A percentile compares a stretch with the other conserved stretches of the same genome.
Conservation (phyloP, 2,797 vertebrate genomes). For the Enteromius treurensis region DNA sequence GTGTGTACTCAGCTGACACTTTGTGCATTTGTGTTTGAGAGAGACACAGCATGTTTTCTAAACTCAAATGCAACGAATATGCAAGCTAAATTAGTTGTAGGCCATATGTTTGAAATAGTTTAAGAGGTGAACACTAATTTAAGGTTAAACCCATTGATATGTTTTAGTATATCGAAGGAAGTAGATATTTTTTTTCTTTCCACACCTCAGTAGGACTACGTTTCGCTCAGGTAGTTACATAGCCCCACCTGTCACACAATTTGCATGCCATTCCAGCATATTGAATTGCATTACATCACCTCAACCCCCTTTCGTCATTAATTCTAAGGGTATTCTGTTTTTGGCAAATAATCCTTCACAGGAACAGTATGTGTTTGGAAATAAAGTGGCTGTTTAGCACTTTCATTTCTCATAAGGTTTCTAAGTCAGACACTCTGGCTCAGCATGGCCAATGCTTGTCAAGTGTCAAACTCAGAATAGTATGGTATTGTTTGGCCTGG, state of each 20-base stretch:
- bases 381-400: slow-evolving; percentile 65
- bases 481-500: slow-evolving; percentile 64
- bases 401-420: slow-evolving; percentile 68
- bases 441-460: slow-evolving; percentile 56
- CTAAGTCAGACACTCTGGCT: slow-evolving; percentile 68
- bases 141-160: not conserved
- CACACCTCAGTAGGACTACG: slow-evolving; percentile 19
- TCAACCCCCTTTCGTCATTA: not conserved
- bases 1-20: slow-evolving; percentile 46
- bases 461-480: slow-evolving; percentile 64
- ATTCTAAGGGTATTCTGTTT: not conserved
- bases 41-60: slow-evolving; percentile 35
- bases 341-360: slow-evolving; percentile 36
- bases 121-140: not conserved
- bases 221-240: not conserved
- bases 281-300: slow-evolving; percentile 22
- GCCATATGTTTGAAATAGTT: not conserved
- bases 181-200: not conserved
- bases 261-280: slow-evolving; percentile 27
- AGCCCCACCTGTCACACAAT: slow-evolving; percentile 5
- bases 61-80: slow-evolving; percentile 4
- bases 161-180: not conserved
- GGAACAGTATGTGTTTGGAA: slow-evolving; percentile 67
- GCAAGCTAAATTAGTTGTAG: slow-evolving; percentile 7
- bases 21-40: slow-evolving; percentile 26